Base-by-base conservation (phyloP, 2,113 vertebrate species). In the Polypterus bichir region DNA sequence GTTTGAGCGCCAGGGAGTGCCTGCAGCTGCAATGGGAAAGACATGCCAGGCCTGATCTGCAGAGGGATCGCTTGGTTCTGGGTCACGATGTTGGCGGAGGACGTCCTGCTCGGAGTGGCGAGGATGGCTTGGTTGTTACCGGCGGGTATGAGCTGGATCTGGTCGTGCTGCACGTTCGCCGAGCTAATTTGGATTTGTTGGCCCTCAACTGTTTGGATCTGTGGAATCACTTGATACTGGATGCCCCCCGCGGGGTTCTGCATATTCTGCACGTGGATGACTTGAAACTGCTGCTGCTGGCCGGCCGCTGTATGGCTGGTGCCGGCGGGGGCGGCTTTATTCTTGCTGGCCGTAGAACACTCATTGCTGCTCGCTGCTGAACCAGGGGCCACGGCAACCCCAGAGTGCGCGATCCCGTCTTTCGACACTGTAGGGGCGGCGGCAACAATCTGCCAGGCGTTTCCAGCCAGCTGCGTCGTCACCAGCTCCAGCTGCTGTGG, bases 141-240 rank as follows among this genome's bases (percentile, higher is more conserved):
- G 62, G 92, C 85, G 70, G 91, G 88, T 77, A 97, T 93, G 71
- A 98, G 89, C 78, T 98, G 96, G 70, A 98, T 92, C 77, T 96
- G 94, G 60, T 98, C 93, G 58, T 91, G 81, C 47, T 85, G 68
- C 11, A 74, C 64, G 57, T 81, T 93, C 66, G 85, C 82, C 10
- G 94, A 84, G 77, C 83, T 93, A 73, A 97, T 84, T 63, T 99
- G 94, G 78, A 97, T 89, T 73, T 96, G 94, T 79, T 97, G 94
- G 67, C 94, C 89, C 73, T 98, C 96, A 2, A 92, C 83, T 6
- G 96, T 89, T 79, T 98, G 96, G 73, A 98, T 81, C 69, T 98
- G 96, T n/a, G 96, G 94, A 71, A 99, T 94, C 68, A 99, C 93
- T 83, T 99, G 96, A 72, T 99, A 99, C 74, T 98, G 96, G 49